Percentiles rank a stretch among this genome's conserved stretches.
phyloP scores from a whole-genome alignment of 2,797 vertebrate genomes.

The Lemur catta region DNA sequence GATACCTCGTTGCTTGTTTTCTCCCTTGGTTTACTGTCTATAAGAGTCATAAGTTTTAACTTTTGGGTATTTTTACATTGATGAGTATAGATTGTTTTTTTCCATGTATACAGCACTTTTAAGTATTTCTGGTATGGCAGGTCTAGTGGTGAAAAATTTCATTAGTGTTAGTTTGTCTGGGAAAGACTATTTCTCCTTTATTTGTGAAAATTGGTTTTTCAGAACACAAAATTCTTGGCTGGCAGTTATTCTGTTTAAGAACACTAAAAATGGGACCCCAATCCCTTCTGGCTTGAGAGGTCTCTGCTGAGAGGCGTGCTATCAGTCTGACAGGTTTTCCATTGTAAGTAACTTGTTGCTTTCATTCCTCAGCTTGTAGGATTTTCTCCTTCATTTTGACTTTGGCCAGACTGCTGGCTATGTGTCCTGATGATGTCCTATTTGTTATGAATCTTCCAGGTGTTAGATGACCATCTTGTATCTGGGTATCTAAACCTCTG shows the following conservation, averaged over 20 bases:
- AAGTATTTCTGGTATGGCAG: background rate
- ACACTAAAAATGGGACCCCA: background rate
- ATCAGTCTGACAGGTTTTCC: background rate
- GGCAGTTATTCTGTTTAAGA: background rate
- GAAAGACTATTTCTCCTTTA: background rate
- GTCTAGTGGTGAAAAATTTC: background rate
- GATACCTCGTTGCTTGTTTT: background rate
- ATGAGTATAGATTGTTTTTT: background rate
- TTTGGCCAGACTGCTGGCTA: background rate
- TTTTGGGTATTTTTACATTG: background rate
- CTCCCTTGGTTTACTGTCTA: too few species aligned
- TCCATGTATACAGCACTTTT: background rate
- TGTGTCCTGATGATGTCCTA: background rate
- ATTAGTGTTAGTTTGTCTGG: background rate
- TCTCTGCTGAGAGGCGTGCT: background rate
- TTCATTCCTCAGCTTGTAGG: background rate
- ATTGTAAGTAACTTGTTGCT: background rate
- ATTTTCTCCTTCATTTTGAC: background rate
- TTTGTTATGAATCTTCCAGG: background rate
- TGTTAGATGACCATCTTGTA: background rate
- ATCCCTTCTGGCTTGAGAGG: background rate
- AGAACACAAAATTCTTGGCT: background rate
- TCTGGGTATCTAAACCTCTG: background rate
- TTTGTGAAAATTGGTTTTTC: background rate
- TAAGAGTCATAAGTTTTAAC: background rate